Conservation (phyloP, 2,888 invertebrate genomes). For the Brachylomia viminalis region DNA sequence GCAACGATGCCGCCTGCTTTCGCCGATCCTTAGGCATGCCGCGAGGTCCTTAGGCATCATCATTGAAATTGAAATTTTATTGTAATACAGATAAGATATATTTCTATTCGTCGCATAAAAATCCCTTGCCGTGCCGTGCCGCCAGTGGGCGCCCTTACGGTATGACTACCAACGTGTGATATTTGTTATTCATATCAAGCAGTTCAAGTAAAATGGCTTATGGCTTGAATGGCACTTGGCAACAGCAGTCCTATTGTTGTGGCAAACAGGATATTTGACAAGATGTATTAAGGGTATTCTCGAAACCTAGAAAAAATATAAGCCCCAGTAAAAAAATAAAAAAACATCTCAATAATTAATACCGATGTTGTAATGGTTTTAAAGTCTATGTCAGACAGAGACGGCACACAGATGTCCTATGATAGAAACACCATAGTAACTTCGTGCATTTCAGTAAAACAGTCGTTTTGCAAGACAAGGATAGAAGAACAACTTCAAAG, state of each 20-base stretch:
- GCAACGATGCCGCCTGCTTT: too few relatives aligned
- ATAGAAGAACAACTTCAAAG: background rate
- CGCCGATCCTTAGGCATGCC: too few relatives aligned
- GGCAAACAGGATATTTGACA: background rate
- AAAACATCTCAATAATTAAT: background rate
- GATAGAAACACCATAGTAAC: background rate
- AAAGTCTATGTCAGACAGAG: background rate
- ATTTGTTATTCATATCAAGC: slow-evolving; percentile 7
- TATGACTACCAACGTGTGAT: background rate
- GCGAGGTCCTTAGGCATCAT: too few relatives aligned
- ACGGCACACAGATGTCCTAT: background rate
- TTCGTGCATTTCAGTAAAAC: background rate
- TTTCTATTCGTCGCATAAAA: too few relatives aligned
- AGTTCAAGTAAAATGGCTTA: slow-evolving; percentile 12
- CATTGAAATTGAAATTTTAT: too few relatives aligned
- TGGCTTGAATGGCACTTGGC: slow-evolving; percentile 6
- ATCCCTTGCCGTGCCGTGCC: too few relatives aligned
- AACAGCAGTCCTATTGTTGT: background rate
- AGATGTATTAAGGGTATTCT: too few relatives aligned
- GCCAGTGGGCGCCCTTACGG: too few relatives aligned
- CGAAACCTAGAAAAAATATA: too few relatives aligned
- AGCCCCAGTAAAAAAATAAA: background rate
- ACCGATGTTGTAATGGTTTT: background rate
- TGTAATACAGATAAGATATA: too few relatives aligned
- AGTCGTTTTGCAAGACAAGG: background rate